phyloP scores from a whole-genome alignment of 2,113 vertebrate species.

The Oxyruncus cristatus region DNA sequence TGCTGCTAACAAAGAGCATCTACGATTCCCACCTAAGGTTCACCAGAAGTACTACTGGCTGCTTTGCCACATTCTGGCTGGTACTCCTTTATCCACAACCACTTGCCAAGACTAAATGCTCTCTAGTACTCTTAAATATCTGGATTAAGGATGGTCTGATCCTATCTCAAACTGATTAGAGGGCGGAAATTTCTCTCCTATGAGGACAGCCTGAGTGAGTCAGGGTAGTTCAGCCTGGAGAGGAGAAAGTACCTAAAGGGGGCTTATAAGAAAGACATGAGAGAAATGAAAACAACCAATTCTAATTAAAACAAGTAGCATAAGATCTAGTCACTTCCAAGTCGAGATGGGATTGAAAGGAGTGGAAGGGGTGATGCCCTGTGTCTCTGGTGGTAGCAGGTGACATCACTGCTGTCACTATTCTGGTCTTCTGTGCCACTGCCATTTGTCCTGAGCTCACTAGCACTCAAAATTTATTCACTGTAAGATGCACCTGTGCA shows the following conservation, averaged over 20 bases:
- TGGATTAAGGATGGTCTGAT: background rate
- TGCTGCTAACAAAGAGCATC: background rate
- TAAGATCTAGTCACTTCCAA: background rate
- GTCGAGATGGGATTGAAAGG: background rate
- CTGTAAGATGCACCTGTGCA: background rate
- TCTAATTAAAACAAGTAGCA: background rate
- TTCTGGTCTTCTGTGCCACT: background rate
- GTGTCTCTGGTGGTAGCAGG: background rate
- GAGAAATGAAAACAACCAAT: background rate
- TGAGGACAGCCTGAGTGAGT: background rate
- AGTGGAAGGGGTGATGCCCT: background rate
- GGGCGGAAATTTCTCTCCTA: background rate
- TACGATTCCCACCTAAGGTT: background rate
- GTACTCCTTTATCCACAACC: background rate
- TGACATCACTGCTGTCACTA: background rate
- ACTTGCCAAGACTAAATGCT: background rate
- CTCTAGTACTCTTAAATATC: background rate
- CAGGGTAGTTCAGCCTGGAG: background rate
- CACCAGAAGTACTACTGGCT: background rate
- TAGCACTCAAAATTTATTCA: slow-evolving; percentile 12
- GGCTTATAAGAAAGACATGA: background rate
- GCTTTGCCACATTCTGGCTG: background rate
- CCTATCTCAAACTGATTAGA: background rate
- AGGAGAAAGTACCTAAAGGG: background rate
- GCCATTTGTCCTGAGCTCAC: background rate